Base-by-base conservation (phyloP, 2,888 invertebrate species). In the Drosophila atripex region DNA sequence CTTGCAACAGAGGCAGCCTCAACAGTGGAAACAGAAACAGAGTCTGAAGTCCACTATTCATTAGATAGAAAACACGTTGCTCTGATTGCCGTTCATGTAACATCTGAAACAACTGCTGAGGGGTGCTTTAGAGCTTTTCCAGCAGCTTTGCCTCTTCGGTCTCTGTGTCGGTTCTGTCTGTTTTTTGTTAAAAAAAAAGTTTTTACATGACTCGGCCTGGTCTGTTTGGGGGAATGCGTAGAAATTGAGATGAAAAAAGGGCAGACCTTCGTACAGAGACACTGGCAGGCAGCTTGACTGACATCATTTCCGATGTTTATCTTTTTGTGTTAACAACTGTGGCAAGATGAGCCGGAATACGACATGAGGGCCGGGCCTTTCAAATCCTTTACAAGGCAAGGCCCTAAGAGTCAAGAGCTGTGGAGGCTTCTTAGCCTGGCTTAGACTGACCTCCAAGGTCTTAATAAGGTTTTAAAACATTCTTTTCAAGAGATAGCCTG, bases 221-320 rank as follows among this genome's bases (percentile, higher is more conserved):
- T 30, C 25, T 70, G 55, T 58, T 39, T 11, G 51, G 46, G 43
- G 32, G 52, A 60, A 45, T 35, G 45, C 25, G 59, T 43, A 50
- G 46, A 41, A 41, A 54, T 61, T 49, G 32, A 60, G 49, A 61
- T 59, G 60, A 18, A 38, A 12, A 16, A 23, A 32, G 32, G 16
- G 9, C 21, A 35, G 16, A 28, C n/a, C 1, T 32, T 9, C 38
- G 1, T 12, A 9, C 18, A 28, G 41, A 38, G 51, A 41, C 6
- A 47, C 49, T 32, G 46, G 28, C 46, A 58, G 60, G 21, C 71
- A 64, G 77, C 76, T 74, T 88, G 87, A 88, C 88, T 85, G 88
- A 88, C 86, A 88, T 85, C 79, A 73, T 85, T 88, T 87, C 82
- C 82, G 86, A 86, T 86, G 86, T 77, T 86, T 86, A 88, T 88